phyloP scores from a whole-genome alignment of 2,888 invertebrate species.

The Heliconius aoede region DNA sequence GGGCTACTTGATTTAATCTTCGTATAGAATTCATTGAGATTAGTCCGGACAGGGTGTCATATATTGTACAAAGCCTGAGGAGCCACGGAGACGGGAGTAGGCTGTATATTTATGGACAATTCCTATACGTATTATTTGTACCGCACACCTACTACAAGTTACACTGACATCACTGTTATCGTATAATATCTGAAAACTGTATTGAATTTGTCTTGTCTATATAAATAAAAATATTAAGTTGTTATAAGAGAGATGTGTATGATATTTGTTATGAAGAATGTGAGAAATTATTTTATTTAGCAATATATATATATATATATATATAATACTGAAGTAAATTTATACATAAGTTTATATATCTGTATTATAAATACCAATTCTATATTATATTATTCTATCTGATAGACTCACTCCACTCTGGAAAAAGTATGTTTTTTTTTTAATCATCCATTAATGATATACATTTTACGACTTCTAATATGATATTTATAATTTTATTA shows the following conservation, averaged over 20 bases:
- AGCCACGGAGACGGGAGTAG: constrained; percentile 71
- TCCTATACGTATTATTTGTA: constrained; percentile 31
- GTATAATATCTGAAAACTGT: constrained; percentile 1
- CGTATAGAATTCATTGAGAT: constrained; percentile 74
- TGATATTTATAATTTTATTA: background rate
- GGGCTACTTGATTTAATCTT: constrained; percentile 60
- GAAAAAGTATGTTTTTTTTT: too few relatives aligned
- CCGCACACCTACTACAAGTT: constrained; percentile 14
- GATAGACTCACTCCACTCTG: too few relatives aligned
- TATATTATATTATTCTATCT: too few relatives aligned
- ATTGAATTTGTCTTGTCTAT: background rate
- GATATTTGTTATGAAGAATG: too few relatives aligned
- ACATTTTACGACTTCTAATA: background rate
- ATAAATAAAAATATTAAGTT: background rate
- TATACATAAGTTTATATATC: too few relatives aligned
- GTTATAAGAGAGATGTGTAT: background rate
- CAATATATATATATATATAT: too few relatives aligned
- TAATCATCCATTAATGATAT: background rate
- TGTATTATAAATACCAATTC: too few relatives aligned
- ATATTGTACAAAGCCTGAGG: constrained; percentile 61
- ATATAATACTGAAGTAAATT: too few relatives aligned
- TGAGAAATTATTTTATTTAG: too few relatives aligned
- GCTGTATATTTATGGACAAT: constrained; percentile 71
- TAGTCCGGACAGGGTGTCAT: constrained; percentile 66
- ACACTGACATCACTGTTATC: constrained; percentile 11